Evolutionary conservation across 2,797 vertebrate genomes (phyloP).

Genomic region (Pantherophis vulpinus): DNA sequence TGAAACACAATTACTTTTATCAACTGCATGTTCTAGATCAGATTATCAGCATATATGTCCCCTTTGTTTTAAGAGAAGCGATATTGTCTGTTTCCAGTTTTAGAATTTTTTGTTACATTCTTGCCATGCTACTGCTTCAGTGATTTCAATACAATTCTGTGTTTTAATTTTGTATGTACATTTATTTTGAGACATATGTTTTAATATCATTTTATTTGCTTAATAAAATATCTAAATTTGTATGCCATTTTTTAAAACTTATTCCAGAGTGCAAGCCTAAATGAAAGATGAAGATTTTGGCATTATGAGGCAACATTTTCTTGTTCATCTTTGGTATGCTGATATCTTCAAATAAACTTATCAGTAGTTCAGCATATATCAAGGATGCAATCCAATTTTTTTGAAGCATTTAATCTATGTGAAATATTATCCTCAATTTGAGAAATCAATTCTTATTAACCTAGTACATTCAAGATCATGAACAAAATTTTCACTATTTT

Average conservation of each 20-base stretch:
- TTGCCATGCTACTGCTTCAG: neutral
- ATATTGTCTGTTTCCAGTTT: neutral
- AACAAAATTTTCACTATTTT: neutral
- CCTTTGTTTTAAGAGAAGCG: neutral
- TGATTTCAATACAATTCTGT: neutral
- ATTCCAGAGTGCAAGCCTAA: neutral
- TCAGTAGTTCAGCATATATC: neutral
- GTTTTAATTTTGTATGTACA: neutral
- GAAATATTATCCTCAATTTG: neutral
- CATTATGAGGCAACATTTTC: neutral
- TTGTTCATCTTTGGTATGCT: neutral
- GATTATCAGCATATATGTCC: neutral
- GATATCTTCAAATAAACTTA: neutral
- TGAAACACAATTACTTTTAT: neutral
- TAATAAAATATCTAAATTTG: neutral
- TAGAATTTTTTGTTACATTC: too few relatives aligned
- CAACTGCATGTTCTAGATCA: neutral
- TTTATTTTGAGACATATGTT: neutral
- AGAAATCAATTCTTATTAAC: neutral
- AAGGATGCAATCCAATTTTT: neutral
- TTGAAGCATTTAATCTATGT: neutral
- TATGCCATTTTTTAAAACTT: neutral
- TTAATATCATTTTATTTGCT: neutral
- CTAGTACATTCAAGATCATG: neutral
- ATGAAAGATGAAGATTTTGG: neutral